Evolutionary conservation across 2,797 vertebrate species (phyloP).

Genomic region (Sebastes trivittatus): DNA sequence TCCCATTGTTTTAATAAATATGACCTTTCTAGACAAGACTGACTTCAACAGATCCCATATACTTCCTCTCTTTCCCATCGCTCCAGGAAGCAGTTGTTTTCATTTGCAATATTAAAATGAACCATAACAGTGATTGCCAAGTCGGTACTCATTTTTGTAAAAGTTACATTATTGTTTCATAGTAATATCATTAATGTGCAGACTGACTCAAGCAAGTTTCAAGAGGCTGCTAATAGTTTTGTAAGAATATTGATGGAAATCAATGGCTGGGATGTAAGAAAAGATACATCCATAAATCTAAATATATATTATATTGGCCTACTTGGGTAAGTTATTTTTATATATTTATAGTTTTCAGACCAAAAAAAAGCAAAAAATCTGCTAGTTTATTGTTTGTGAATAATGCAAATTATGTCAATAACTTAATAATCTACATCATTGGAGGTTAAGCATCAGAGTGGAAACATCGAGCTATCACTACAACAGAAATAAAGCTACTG

Average conservation of each 20-base stretch:
- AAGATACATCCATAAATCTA: too few relatives aligned
- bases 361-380: too few relatives aligned
- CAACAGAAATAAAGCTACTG: background rate
- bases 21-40: background rate
- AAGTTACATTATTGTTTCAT: background rate
- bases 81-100: background rate
- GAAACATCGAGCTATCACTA: background rate
- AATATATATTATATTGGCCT: too few relatives aligned
- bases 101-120: background rate
- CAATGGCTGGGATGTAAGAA: background rate
- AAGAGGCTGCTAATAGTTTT: background rate
- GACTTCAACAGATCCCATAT: too few relatives aligned
- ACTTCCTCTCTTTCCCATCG: background rate
- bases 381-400: too few relatives aligned
- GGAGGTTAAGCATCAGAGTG: background rate
- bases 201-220: background rate
- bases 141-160: background rate
- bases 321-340: background rate
- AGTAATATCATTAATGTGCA: background rate
- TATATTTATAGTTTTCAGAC: background rate
- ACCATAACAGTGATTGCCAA: background rate
- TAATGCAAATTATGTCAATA: background rate
- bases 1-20: background rate
- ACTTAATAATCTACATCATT: background rate
- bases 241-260: background rate